phyloP scores from a whole-genome alignment of 2,888 invertebrate genomes.

The Nomada hirtipes region DNA sequence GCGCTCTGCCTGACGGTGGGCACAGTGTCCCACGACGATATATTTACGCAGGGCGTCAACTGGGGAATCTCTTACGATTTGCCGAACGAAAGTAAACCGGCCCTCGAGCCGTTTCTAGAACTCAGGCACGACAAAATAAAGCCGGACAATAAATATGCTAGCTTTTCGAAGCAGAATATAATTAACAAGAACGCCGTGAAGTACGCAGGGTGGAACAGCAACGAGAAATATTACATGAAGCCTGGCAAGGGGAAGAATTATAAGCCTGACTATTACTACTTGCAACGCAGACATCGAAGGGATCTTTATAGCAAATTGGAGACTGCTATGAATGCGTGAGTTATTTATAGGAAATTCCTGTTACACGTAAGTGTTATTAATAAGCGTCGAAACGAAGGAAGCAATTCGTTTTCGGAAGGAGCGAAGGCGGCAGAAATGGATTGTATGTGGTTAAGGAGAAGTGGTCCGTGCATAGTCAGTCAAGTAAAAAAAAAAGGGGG shows the following conservation, averaged over 20 bases:
- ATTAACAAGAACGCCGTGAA: slow-evolving; percentile 52
- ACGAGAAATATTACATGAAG: slow-evolving; percentile 68
- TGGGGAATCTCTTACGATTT: slow-evolving; percentile 89
- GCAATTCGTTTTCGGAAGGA: too few relatives aligned
- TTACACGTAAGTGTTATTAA: background rate
- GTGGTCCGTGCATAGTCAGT: background rate
- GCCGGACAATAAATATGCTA: slow-evolving; percentile 48
- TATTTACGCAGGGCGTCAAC: slow-evolving; percentile 88
- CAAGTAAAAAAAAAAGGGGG: background rate
- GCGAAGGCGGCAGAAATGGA: too few relatives aligned
- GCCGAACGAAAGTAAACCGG: slow-evolving; percentile 83
- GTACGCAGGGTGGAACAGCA: slow-evolving; percentile 65
- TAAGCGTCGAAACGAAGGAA: background rate
- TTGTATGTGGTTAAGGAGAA: background rate
- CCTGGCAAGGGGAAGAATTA: slow-evolving; percentile 72
- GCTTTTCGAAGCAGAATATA: slow-evolving; percentile 44
- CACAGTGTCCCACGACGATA: slow-evolving; percentile 82
- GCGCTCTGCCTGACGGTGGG: slow-evolving; percentile 87
- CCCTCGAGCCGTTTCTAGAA: slow-evolving; percentile 79
- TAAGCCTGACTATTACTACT: slow-evolving; percentile 79
- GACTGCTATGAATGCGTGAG: slow-evolving; percentile 89
- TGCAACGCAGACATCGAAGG: slow-evolving; percentile 88
- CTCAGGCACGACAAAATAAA: slow-evolving; percentile 76
- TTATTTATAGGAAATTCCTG: slow-evolving; percentile 50
- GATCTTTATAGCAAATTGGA: slow-evolving; percentile 90